These are phyloP conservation scores for Zaprionus inermis DNA, from an alignment of 1,140 invertebrate genomes.

Conservation along the genomic window DNA sequence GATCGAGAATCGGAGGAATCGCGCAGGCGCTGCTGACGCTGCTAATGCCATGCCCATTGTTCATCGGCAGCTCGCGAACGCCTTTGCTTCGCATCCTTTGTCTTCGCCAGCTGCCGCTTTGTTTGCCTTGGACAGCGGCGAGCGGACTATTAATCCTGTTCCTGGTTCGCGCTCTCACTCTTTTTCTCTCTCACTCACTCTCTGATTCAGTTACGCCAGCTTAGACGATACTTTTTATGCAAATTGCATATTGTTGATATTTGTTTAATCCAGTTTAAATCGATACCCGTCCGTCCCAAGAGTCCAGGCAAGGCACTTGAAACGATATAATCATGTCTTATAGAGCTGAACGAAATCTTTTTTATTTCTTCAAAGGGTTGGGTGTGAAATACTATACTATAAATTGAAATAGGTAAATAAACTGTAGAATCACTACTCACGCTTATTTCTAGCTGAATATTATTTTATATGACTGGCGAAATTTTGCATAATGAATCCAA, in stretches of 20 bases:
- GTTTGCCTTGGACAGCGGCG: constrained; percentile 70
- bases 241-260: constrained; percentile 65
- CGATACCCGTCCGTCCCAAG: constrained; percentile 43
- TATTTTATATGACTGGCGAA: neutral
- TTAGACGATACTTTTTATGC: constrained; percentile 67
- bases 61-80: constrained; percentile 42
- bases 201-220: constrained; percentile 70
- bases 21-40: constrained; percentile 43
- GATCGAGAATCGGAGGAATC: constrained; percentile 33
- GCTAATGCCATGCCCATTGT: constrained; percentile 52
- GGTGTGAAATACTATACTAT: neutral
- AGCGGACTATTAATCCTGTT: constrained; percentile 69
- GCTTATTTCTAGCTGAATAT: neutral
- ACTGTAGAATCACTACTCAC: neutral
- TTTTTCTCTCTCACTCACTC: neutral
- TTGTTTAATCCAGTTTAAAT: constrained; percentile 74
- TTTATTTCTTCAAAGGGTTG: neutral
- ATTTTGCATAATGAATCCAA: neutral
- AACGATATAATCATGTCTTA: neutral
- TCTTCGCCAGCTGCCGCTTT: constrained; percentile 69
- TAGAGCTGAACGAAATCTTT: neutral
- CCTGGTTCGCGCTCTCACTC: constrained; percentile 2
- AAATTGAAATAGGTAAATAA: neutral
- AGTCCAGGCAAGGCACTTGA: constrained; percentile 19
- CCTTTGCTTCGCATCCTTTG: constrained; percentile 63